Conservation (phyloP, 2,113 vertebrate genomes). For the Falcunculus frontatus region DNA sequence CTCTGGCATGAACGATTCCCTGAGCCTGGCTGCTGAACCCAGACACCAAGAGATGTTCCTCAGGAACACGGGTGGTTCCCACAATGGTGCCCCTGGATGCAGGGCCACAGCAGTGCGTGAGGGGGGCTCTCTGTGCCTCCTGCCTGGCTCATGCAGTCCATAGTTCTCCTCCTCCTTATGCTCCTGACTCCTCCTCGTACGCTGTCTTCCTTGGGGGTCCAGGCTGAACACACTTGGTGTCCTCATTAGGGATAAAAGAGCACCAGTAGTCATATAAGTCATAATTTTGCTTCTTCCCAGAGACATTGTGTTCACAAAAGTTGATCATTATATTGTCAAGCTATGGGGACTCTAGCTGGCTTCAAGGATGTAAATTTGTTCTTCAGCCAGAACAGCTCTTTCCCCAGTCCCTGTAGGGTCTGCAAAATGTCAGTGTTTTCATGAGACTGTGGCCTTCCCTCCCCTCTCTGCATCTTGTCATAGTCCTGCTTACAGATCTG, state of each 20-base stretch:
- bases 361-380: neutral
- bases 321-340: neutral
- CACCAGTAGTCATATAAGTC: neutral
- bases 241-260: neutral
- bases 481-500: conserved; percentile 19
- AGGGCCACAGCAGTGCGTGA: neutral
- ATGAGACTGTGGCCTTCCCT: neutral
- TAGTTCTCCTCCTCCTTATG: neutral
- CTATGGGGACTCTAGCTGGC: neutral
- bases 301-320: neutral
- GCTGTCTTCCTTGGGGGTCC: neutral
- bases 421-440: conserved; percentile 43
- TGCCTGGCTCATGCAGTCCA: neutral
- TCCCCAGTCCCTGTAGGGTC: neutral
- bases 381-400: neutral
- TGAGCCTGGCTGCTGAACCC: neutral
- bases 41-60: neutral
- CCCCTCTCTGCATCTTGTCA: neutral
- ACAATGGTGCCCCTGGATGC: neutral
- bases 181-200: neutral
- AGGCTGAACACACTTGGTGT: neutral
- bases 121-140: neutral
- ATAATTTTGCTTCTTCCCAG: neutral
- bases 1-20: neutral
- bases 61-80: neutral